Evolutionary conservation across 2,797 vertebrate genomes (phyloP).

Genomic region (Hydrophis major): DNA sequence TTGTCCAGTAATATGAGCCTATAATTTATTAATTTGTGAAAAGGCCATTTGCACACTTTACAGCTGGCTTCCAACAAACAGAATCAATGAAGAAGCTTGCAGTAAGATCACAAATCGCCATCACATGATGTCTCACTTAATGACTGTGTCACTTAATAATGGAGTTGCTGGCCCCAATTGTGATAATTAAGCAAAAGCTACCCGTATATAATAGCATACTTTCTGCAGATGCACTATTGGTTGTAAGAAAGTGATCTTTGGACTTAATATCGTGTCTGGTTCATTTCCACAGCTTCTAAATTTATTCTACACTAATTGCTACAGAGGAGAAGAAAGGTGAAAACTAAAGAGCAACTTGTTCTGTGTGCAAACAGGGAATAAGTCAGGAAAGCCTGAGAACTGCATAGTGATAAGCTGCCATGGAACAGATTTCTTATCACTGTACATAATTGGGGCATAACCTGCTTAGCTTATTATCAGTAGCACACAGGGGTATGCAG

Average conservation of each 20-base stretch:
- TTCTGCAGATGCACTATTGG: conserved; percentile 24
- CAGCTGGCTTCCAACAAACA: not conserved
- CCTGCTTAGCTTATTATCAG: not conserved
- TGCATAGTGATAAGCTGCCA: not conserved
- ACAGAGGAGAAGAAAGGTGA: not conserved
- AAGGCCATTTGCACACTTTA: not conserved
- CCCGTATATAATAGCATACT: not conserved
- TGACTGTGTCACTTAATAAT: not conserved
- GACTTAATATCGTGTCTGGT: conserved; percentile 11
- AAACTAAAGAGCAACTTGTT: conserved; percentile 2
- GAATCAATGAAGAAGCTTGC: not conserved
- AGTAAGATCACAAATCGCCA: not conserved
- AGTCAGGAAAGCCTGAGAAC: not conserved
- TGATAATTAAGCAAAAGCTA: not conserved
- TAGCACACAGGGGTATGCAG: not conserved
- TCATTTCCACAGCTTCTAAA: conserved; percentile 36
- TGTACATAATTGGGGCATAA: not conserved
- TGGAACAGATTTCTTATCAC: not conserved
- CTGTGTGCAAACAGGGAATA: not conserved
- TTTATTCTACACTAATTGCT: conserved; percentile 38
- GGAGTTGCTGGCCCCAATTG: not conserved
- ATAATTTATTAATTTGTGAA: not conserved
- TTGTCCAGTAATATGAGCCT: not conserved
- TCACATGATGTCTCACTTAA: not conserved
- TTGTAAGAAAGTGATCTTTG: not conserved